These are phyloP conservation scores for Hapalemur alaotrensis DNA, from an alignment of 2,797 vertebrate species.

Conservation along the genomic window DNA sequence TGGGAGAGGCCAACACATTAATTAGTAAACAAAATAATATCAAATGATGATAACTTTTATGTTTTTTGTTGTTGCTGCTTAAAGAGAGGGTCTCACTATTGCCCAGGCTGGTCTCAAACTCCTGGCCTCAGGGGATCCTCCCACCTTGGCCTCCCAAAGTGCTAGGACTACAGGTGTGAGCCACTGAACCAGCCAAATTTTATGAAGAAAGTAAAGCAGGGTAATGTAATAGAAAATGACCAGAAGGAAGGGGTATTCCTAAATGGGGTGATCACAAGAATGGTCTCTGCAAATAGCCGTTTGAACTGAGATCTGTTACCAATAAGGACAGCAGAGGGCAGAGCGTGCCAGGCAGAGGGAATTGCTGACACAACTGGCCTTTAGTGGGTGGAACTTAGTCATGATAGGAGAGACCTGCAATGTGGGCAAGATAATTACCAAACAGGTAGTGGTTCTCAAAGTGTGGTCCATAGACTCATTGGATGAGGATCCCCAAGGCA, in stretches of 20 bases:
- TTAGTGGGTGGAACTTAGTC: not conserved
- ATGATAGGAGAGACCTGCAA: not conserved
- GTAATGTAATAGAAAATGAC: not conserved
- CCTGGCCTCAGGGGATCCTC: not conserved
- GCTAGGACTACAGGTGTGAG: not conserved
- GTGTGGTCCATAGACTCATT: not conserved
- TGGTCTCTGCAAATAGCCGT: not conserved
- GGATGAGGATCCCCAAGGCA: not conserved
- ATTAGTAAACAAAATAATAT: not conserved
- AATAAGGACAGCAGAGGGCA: not conserved
- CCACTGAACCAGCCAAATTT: not conserved
- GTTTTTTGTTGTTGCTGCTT: not conserved
- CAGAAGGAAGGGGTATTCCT: not conserved
- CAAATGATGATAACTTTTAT: not conserved
- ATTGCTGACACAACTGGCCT: not conserved
- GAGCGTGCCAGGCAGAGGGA: not conserved
- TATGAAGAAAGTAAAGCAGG: not conserved
- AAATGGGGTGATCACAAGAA: not conserved
- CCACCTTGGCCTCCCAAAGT: not conserved
- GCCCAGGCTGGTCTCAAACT: not conserved
- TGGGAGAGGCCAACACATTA: not conserved
- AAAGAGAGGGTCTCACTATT: not conserved
- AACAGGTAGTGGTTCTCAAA: not conserved
- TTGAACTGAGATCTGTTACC: not conserved
- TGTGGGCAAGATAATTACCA: not conserved